These are phyloP conservation scores for Tichodroma muraria DNA, from an alignment of 2,113 vertebrate species.

Conservation along the genomic window DNA sequence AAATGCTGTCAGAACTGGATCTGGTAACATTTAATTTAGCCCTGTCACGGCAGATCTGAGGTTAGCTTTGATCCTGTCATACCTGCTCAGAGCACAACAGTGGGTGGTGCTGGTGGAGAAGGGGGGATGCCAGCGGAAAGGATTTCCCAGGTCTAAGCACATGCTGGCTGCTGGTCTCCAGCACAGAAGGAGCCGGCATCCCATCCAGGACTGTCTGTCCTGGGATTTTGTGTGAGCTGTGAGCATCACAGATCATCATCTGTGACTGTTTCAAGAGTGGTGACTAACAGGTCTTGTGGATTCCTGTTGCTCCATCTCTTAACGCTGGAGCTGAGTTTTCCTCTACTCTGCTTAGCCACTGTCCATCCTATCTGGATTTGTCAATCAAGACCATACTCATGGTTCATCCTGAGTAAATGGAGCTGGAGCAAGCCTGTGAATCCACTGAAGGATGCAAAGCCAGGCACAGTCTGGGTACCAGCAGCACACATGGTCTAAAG, in stretches of 20 bases:
- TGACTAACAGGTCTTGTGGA: background rate
- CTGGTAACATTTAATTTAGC: background rate
- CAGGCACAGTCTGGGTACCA: background rate
- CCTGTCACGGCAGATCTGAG: background rate
- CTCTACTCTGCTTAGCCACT: background rate
- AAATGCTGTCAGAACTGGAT: background rate
- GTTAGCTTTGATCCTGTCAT: background rate
- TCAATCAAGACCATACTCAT: accelerated
- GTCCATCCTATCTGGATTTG: accelerated
- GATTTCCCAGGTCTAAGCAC: background rate
- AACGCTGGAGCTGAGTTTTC: background rate
- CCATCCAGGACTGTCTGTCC: background rate
- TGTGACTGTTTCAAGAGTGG: accelerated
- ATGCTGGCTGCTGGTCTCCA: background rate
- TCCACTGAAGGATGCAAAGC: background rate
- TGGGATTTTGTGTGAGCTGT: background rate
- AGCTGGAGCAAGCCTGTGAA: background rate
- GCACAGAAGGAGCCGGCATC: background rate
- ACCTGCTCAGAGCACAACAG: background rate
- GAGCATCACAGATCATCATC: background rate
- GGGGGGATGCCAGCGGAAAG: background rate
- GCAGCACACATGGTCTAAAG: background rate
- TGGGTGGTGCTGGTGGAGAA: background rate
- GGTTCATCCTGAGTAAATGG: background rate
- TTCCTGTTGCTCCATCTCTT: background rate